Evolutionary conservation across 2,797 vertebrate species (phyloP), one percentile per base, ranked within the genome.

Genomic region (Syngnathus acus): DNA sequence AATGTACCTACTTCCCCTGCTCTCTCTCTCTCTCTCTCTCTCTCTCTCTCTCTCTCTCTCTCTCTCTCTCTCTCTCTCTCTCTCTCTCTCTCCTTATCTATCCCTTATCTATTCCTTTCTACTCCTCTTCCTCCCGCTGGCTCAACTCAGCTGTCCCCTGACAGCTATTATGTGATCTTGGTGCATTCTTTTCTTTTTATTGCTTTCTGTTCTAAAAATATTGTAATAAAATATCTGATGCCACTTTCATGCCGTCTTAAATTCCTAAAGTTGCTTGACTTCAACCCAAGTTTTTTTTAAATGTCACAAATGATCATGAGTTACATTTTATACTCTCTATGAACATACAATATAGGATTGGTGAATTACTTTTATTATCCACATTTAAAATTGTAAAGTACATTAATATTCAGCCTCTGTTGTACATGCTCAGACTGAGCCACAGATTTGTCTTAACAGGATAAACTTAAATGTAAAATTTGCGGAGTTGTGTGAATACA

Each of bases 121-220:
- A 40, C 62, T 45, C 21, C 40, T 62, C 42, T 71, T 37, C 53
- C 26, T 55, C 67, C 23, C 55, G 58, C 59, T 69, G 42, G 61
- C 75, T 66, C 71, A 76, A 87, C 82, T 86, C 71, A 71, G 71
- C 23, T 39, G 70, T 76, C 65, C 72, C 73, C 69, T 67, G 79
- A 86, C 82, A 73, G 74, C 61, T 80, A 78, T 87, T 80, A 77
- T 76, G 68, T 74, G 79, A 71, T 9, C 40, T 38, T 37, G 50
- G 16, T 19, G 17, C 62, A 32, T 9, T 37, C 43, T 32, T 45
- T 4, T 17, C 13, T 64, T 17, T 13, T 23, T 40, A 19, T 21
- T 51, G 50, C 50, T 21, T 4, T 51, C n/a, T 47, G 42, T 17
- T 47, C 16, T 9, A 19, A 9, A 51, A n/a, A 2, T 51, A 19